A percentile compares a stretch with the other conserved stretches of the same genome.
Evolutionary conservation across 2,113 vertebrate species (phyloP).

Genomic region (Bungarus multicinctus): DNA sequence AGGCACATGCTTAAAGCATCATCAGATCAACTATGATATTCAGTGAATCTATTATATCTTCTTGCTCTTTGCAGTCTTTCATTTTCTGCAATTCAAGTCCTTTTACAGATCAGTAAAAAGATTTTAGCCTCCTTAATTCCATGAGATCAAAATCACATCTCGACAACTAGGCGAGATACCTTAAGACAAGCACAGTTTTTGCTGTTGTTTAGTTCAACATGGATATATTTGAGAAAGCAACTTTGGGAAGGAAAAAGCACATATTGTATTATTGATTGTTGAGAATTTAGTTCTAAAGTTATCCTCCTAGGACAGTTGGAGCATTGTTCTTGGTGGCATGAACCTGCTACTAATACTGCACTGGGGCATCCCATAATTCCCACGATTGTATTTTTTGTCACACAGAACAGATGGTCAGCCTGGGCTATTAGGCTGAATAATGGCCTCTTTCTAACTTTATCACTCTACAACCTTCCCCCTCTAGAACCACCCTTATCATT

Average conservation of each 20-base stretch:
- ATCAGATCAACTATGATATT: neutral
- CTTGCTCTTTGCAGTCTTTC: neutral
- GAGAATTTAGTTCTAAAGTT: neutral
- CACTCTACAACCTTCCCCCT: neutral
- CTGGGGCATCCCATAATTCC: neutral
- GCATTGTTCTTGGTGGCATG: neutral
- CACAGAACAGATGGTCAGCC: neutral
- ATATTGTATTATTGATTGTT: neutral
- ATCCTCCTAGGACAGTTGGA: neutral
- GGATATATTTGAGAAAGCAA: neutral
- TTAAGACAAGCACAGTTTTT: neutral
- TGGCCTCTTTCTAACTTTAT: neutral
- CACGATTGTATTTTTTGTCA: neutral
- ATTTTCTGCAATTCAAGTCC: neutral
- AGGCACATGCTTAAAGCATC: neutral
- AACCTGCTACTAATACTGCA: neutral
- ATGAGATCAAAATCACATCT: neutral
- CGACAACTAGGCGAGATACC: neutral
- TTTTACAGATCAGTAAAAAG: neutral
- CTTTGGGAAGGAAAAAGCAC: neutral
- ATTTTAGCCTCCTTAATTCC: neutral
- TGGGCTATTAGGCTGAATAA: neutral
- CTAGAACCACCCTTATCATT: neutral
- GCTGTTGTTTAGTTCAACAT: neutral
- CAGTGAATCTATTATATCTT: neutral